Evolutionary conservation across 2,888 invertebrate species (phyloP), one percentile per base, ranked within the genome.

Genomic region (Meiosimyza decipiens): DNA sequence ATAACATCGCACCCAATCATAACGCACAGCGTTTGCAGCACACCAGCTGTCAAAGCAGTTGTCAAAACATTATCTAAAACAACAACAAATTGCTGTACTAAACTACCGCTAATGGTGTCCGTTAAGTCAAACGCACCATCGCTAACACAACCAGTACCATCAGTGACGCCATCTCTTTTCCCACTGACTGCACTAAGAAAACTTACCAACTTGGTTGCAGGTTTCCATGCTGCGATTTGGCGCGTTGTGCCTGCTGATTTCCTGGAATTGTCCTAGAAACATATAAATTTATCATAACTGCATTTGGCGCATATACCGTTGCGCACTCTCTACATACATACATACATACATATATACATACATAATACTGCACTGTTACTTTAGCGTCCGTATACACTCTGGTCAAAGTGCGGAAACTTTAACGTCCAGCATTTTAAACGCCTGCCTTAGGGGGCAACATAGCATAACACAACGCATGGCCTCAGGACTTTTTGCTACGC

Each of bases 281-380:
- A 65, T 71, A 73, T 73, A 71, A 73, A 73, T 73, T 73, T 73
- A 59, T 67, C 63, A 73, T 71, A 73, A 73, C 73, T 71, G 73
- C 73, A 71, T 64, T 67, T 71, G 28, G 57, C 51, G 51, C 64
- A 51, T 64, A 51, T 64, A 51, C 64, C 64, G 50, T 51, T 63
- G n/a, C 13, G 2, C n/a, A n/a, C 6, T 40, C 49, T n/a, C 16
- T 18, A 16, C 47, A 16, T 12, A 62, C 33, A 15, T 28, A 12
- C 16, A 16, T 47, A n/a, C 16, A 6, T 12, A 62, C 33, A 15
- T 28, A 12, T 12, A 16, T 47, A n/a, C 16, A 6, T 47, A 7
- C 3, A 12, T 15, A 13, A 3, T 33, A 22, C 60, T 11, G 22
- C 40, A 40, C 60, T 33, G 28, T 28, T 28, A 28, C 33, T 16